A percentile compares a stretch with the other conserved stretches of the same genome.
Evolutionary conservation across 2,888 invertebrate genomes (phyloP).

Genomic region (Stramonita haemastoma): DNA sequence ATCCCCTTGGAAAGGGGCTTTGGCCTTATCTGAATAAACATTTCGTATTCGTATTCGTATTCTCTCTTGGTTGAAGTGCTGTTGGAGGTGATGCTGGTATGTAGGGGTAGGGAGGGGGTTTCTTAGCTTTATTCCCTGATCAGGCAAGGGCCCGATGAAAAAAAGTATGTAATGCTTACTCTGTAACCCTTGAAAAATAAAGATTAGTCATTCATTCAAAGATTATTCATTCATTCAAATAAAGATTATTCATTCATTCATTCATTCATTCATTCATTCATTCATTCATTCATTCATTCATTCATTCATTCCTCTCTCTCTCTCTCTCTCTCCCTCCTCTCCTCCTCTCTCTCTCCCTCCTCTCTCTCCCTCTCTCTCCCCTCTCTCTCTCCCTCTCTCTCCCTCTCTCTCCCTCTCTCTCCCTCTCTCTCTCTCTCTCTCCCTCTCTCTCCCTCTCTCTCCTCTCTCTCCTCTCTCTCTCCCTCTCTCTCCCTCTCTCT

Average conservation of each 20-base stretch:
- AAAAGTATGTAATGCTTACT: too few species aligned
- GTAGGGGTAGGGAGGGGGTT: too few species aligned
- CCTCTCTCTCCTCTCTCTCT: not conserved
- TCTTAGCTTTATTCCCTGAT: too few species aligned
- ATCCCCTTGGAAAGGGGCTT: too few species aligned
- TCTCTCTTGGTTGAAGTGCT: too few species aligned
- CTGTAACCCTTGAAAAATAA: too few species aligned
- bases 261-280: not conserved
- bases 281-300: not conserved
- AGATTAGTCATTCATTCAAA: too few species aligned
- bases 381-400: not conserved
- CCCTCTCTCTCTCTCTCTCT: not conserved
- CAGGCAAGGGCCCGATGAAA: too few species aligned
- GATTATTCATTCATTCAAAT: not conserved
- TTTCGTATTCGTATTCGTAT: too few species aligned
- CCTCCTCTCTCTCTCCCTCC: not conserved
- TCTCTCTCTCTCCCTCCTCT: not conserved
- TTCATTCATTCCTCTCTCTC: not conserved
- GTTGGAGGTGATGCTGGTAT: too few species aligned
- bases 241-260: not conserved
- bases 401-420: not conserved
- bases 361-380: not conserved
- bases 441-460: not conserved
- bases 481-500: not conserved
- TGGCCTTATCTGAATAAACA: too few species aligned